Conservation (phyloP, 2,888 invertebrate genomes). For the Stenchaetothrips biformis region DNA sequence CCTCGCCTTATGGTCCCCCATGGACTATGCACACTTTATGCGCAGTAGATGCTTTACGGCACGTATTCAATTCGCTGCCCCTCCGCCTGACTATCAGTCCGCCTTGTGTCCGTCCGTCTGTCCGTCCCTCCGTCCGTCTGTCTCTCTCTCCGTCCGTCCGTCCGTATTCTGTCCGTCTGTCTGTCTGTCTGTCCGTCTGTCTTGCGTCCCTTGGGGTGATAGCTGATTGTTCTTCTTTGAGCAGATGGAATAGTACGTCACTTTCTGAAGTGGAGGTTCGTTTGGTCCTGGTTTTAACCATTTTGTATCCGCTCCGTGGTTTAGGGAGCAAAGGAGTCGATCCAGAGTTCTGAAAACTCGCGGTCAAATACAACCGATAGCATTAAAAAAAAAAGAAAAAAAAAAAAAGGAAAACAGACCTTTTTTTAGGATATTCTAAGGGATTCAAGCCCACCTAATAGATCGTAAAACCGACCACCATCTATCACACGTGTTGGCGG, state of each 20-base stretch:
- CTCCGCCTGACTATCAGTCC: background rate
- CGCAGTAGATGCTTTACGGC: conserved; percentile 14
- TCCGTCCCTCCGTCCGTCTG: background rate
- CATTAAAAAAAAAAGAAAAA: background rate
- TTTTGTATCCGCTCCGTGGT: background rate
- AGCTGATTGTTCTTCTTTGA: too few relatives aligned
- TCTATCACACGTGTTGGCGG: too few relatives aligned
- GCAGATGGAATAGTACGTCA: too few relatives aligned
- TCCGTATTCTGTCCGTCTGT: background rate
- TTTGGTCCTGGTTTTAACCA: too few relatives aligned
- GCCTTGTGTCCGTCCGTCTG: background rate
- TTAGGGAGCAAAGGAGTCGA: background rate
- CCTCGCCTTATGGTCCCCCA: too few relatives aligned
- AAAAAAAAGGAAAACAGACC: background rate
- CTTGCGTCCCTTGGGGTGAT: background rate
- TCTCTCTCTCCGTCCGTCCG: background rate
- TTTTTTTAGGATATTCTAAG: too few relatives aligned
- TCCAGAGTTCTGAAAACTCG: too few relatives aligned
- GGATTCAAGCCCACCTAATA: too few relatives aligned
- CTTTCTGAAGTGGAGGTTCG: too few relatives aligned
- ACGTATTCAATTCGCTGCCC: conserved; percentile 10
- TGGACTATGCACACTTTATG: conserved; percentile 2
- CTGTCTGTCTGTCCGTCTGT: background rate
- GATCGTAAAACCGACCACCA: too few relatives aligned
- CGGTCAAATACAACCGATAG: too few relatives aligned